Base-by-base conservation (phyloP, 2,888 invertebrate species). In the Tachina lurida region DNA sequence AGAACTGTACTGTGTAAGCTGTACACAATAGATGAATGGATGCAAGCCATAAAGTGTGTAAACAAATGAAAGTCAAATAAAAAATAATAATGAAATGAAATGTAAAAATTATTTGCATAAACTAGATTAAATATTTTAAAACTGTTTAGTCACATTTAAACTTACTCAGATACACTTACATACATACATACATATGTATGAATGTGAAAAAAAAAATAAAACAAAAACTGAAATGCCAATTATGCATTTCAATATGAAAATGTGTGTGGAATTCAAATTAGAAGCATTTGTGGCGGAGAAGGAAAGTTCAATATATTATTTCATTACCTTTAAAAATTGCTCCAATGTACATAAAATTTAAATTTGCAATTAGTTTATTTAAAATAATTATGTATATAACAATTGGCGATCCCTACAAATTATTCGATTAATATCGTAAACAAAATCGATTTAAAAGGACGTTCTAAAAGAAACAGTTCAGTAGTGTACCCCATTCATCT, bases 41-140 rank as follows among this genome's bases (percentile, higher is more conserved):
- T 60, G 62, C 39, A 39, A 63, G 45, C 56, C 45, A 56, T 41
- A 65, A 58, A 19, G 71, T 71, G 43, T 73, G 43, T 73, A 76
- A 67, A 79, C 76, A 86, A 83, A 83, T 79, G 86, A 86, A 86
- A 86, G 86, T 83, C 82, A 75, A 85, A 82, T 82, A 60, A 17
- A 49, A 85, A 79, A 45, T 39, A 45, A 54, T 65, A 79, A 73
- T 73, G 19, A 39, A 79, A 73, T 19, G 19, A 65, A 60, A 75
- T 75, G 63, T 75, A 75, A 83, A 60, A 85, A 70, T 41, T 84
- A 78, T 85, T 85, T 82, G 75, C 82, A 78, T 85, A 85, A 78
- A 78, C 78, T 85, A 85, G 82, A 82, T 85, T 82, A 85, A 82
- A 85, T 70, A 76, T 56, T 56, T 45, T 39, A 71, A 79, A 45